phyloP scores from a whole-genome alignment of 2,888 invertebrate species.

The Tachina fera region DNA sequence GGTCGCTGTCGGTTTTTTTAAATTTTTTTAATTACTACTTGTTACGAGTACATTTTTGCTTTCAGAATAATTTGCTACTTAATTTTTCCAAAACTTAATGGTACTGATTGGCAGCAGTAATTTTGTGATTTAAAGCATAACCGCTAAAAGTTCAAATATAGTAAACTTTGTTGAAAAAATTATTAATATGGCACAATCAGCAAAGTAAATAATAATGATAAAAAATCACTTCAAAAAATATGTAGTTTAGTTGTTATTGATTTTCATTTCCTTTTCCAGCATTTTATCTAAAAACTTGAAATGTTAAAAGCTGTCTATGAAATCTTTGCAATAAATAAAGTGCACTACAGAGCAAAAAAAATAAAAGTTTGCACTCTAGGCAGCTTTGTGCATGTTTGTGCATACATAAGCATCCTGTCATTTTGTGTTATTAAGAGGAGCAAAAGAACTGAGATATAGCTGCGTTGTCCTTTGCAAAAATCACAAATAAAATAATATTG shows the following conservation, averaged over 20 bases:
- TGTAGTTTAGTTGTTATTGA: constrained; percentile 30
- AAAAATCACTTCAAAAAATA: constrained; percentile 42
- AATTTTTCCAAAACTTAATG: too few species aligned
- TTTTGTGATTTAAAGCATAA: too few species aligned
- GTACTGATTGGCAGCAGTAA: too few species aligned
- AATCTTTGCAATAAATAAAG: constrained; percentile 4
- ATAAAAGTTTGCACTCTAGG: constrained; percentile 4
- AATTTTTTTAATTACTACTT: too few species aligned
- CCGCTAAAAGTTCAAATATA: too few species aligned
- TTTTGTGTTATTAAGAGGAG: not conserved
- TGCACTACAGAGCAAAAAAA: not conserved
- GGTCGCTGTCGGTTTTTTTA: too few species aligned
- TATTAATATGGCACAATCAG: not conserved
- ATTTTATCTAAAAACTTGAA: constrained; percentile 20
- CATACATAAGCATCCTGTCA: not conserved
- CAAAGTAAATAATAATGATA: constrained; percentile 34
- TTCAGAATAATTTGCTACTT: too few species aligned
- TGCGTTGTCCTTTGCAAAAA: not conserved
- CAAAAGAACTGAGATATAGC: not conserved
- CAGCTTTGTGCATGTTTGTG: not conserved
- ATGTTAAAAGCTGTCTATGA: constrained; percentile 17
- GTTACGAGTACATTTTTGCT: too few species aligned
- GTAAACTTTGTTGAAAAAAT: constrained; percentile 6
- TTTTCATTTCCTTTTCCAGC: constrained; percentile 31
- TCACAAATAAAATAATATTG: not conserved